Evolutionary conservation across 2,888 invertebrate genomes (phyloP).

Genomic region (Campopleginae sp.): DNA sequence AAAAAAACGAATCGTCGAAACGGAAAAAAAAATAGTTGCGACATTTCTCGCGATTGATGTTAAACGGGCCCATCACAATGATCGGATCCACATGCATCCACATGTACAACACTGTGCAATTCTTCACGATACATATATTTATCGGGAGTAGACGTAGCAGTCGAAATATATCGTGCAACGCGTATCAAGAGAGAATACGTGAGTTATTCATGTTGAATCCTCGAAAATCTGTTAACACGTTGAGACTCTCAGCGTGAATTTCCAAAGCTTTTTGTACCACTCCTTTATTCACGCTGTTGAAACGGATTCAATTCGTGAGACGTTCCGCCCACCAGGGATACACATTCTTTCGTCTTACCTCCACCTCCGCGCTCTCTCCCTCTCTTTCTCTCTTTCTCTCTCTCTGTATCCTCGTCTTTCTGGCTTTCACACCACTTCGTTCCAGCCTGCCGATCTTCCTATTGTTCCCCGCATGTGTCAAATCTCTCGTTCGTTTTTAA

Average conservation of each 20-base stretch:
- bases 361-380: slow-evolving; percentile 33
- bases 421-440: slow-evolving; percentile 16
- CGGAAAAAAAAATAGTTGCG: not conserved
- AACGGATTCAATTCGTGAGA: slow-evolving; percentile 70
- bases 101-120: slow-evolving; percentile 28
- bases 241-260: slow-evolving; percentile 65
- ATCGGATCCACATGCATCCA: slow-evolving; percentile 50
- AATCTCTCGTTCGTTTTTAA: slow-evolving; percentile 43
- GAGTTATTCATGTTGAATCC: slow-evolving; percentile 65
- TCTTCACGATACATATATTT: slow-evolving; percentile 5
- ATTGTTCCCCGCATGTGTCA: slow-evolving; percentile 30
- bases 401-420: slow-evolving; percentile 22
- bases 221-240: slow-evolving; percentile 64
- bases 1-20: not conserved
- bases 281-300: slow-evolving; percentile 61
- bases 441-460: slow-evolving; percentile 33
- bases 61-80: slow-evolving; percentile 53
- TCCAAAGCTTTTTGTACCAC: slow-evolving; percentile 69
- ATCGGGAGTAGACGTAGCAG: slow-evolving; percentile 34
- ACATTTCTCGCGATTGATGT: slow-evolving; percentile 47
- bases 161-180: slow-evolving; percentile 39
- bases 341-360: slow-evolving; percentile 45
- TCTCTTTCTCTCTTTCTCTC: slow-evolving; percentile 18
- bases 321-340: slow-evolving; percentile 62
- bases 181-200: slow-evolving; percentile 36